phyloP scores from a whole-genome alignment of 1,140 invertebrate species.

The Plectus sambesii region DNA sequence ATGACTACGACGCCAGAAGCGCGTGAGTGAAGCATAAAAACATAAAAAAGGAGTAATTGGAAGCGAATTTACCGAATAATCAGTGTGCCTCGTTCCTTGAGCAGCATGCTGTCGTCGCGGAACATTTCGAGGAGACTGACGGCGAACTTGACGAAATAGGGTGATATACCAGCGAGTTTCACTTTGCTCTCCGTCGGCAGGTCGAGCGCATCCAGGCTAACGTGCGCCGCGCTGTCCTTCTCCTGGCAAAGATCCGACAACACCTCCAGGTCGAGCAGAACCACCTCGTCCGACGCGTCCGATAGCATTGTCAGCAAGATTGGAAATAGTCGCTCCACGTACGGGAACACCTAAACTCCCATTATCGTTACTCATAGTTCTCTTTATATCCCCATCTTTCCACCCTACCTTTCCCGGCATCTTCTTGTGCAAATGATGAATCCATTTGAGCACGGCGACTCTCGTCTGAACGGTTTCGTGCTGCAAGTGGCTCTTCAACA shows the following conservation, averaged over 20 bases:
- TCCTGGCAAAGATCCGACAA: constrained; percentile 71
- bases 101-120: constrained; percentile 65
- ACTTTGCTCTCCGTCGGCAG: constrained; percentile 19
- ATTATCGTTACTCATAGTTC: constrained; percentile 7
- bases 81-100: constrained; percentile 81
- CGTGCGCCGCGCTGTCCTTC: constrained; percentile 16
- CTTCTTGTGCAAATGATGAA: constrained; percentile 66
- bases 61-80: constrained; percentile 66
- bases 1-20: too few species aligned
- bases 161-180: constrained; percentile 32
- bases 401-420: constrained; percentile 50
- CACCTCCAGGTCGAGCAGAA: constrained; percentile 74
- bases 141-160: constrained; percentile 77
- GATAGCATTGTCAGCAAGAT: constrained; percentile 68
- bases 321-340: constrained; percentile 73
- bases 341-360: constrained; percentile 61
- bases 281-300: constrained; percentile 77
- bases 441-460: constrained; percentile 82
- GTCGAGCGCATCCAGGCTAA: constrained; percentile 46
- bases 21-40: too few species aligned
- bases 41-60: too few species aligned
- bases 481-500: constrained; percentile 67
- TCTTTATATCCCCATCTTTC: not conserved
- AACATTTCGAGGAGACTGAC: constrained; percentile 72
- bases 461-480: constrained; percentile 81